Conservation (phyloP, 1,140 invertebrate genomes). For the Chrysoperla carnea region DNA sequence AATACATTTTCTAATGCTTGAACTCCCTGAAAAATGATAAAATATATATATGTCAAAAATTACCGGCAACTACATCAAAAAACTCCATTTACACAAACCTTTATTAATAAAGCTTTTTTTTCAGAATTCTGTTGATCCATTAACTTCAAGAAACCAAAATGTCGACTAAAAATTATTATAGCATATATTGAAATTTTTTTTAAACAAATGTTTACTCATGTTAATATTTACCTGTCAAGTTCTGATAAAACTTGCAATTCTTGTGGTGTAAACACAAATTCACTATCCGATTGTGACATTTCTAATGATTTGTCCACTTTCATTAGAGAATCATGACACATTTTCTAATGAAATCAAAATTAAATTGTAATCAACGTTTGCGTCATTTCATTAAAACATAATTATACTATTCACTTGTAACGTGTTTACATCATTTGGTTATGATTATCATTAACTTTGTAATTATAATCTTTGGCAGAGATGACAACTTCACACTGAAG, state of each 20-base stretch:
- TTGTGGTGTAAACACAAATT: slow-evolving; percentile 31
- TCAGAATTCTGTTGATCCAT: slow-evolving; percentile 54
- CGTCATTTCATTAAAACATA: too few relatives aligned
- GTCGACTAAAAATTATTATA: slow-evolving; percentile 45
- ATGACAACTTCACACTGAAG: too few relatives aligned
- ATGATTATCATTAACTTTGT: too few relatives aligned
- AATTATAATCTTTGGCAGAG: too few relatives aligned
- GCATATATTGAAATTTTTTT: slow-evolving; percentile 3
- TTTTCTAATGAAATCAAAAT: too few relatives aligned
- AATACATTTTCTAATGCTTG: slow-evolving; percentile 48
- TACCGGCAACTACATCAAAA: slow-evolving; percentile 4
- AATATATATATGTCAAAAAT: slow-evolving; percentile 3
- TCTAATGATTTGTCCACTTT: too few relatives aligned
- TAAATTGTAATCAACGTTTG: too few relatives aligned
- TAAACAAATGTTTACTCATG: not conserved
- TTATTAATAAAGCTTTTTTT: slow-evolving; percentile 59
- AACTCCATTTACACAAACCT: slow-evolving; percentile 25
- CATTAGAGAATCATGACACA: too few relatives aligned
- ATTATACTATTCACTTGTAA: too few relatives aligned
- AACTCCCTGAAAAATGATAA: slow-evolving; percentile 28
- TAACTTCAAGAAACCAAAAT: slow-evolving; percentile 71
- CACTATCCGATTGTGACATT: slow-evolving; percentile 31
- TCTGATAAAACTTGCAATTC: slow-evolving; percentile 70
- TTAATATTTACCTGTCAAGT: slow-evolving; percentile 51
- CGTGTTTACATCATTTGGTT: too few relatives aligned